These are phyloP conservation scores for Diadegma fenestrale DNA, from an alignment of 2,888 invertebrate genomes.

Conservation along the genomic window DNA sequence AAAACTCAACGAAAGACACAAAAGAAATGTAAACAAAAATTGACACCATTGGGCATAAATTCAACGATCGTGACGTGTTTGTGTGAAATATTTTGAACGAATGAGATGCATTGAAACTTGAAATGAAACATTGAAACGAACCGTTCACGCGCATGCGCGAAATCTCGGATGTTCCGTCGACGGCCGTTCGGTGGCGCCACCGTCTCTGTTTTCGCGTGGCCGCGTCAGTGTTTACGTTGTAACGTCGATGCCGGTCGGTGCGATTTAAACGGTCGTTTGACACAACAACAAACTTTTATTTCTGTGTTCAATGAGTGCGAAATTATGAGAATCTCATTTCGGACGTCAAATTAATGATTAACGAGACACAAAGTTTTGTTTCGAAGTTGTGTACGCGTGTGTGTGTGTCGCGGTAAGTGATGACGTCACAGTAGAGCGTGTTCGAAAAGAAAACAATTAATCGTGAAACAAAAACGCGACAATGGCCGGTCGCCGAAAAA, in stretches of 20 bases:
- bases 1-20: neutral
- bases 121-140: neutral
- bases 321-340: neutral
- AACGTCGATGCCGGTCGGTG: constrained; percentile 16
- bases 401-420: neutral
- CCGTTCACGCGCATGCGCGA: constrained; percentile 47
- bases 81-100: constrained; percentile 6
- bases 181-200: constrained; percentile 47
- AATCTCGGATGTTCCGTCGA: constrained; percentile 21
- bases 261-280: constrained; percentile 53
- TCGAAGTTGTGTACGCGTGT: neutral
- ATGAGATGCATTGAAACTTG: neutral
- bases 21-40: neutral
- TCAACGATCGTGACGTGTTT: neutral
- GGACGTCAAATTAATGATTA: neutral
- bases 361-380: constrained; percentile 13
- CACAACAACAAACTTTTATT: neutral
- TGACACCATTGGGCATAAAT: neutral
- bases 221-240: constrained; percentile 56
- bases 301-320: neutral
- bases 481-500: constrained; percentile 48
- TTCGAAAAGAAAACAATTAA: constrained; percentile 10
- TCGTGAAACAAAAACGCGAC: constrained; percentile 16
- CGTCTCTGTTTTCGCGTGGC: constrained; percentile 24
- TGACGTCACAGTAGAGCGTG: constrained; percentile 21